These are phyloP conservation scores for Diplosoma virens DNA, from an alignment of 23 tunicate genomes.

Conservation along the genomic window DNA sequence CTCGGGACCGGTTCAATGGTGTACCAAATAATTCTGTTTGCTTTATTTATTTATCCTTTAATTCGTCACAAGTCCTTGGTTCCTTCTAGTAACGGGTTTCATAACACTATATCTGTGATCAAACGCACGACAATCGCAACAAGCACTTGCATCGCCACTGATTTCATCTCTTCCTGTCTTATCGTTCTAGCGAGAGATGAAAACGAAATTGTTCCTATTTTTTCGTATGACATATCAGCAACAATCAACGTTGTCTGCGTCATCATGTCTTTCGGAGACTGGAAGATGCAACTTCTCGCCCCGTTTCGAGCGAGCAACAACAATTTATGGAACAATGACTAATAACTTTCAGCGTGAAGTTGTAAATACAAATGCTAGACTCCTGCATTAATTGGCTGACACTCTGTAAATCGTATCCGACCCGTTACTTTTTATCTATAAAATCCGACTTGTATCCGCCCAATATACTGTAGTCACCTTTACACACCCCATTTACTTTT, in stretches of 20 bases:
- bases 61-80: not conserved
- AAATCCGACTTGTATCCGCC: too few relatives aligned
- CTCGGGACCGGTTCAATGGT: not conserved
- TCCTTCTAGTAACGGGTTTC: not conserved
- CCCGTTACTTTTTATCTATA: too few relatives aligned
- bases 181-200: not conserved
- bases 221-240: not conserved
- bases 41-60: conserved; percentile 6
- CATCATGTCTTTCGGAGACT: conserved; percentile 1
- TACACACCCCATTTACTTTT: too few relatives aligned
- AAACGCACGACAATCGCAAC: conserved; percentile 4
- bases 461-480: too few relatives aligned
- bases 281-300: not conserved
- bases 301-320: too few relatives aligned
- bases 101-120: not conserved
- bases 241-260: not conserved
- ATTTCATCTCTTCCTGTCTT: not conserved
- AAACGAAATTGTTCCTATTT: not conserved
- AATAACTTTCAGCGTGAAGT: too few relatives aligned
- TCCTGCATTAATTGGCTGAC: too few relatives aligned
- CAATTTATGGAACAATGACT: too few relatives aligned
- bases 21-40: not conserved
- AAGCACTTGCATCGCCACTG: not conserved
- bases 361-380: too few relatives aligned
- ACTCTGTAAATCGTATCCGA: too few relatives aligned